Evolutionary conservation across 2,888 invertebrate species (phyloP).

Genomic region (Rugalucina vietnamica): DNA sequence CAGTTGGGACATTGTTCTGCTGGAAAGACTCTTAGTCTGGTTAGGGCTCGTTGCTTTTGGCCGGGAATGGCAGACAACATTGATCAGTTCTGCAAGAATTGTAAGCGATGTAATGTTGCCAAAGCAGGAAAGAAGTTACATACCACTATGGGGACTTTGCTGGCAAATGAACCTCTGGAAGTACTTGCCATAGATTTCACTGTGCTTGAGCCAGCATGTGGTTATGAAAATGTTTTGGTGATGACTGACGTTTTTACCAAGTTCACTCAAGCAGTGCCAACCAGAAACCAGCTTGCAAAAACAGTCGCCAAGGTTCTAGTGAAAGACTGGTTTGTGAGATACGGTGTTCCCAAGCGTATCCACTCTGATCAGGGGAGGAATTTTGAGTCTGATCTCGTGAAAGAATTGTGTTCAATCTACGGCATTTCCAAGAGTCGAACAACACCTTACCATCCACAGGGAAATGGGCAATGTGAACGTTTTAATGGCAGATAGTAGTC

Average conservation of each 20-base stretch:
- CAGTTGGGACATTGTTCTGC: neutral
- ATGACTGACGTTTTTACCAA: neutral
- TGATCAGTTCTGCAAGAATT: neutral
- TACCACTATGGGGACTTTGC: neutral
- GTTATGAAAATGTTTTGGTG: conserved; percentile 7
- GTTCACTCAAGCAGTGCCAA: neutral
- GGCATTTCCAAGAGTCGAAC: conserved; percentile 57
- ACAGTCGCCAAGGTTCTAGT: neutral
- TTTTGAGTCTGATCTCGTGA: conserved; percentile 49
- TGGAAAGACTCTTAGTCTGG: neutral
- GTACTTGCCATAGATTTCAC: conserved; percentile 2
- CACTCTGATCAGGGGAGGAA: conserved; percentile 57
- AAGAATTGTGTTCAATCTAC: conserved; percentile 44
- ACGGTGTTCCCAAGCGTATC: conserved; percentile 35
- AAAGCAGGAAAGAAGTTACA: neutral
- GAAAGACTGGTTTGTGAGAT: conserved; percentile 11
- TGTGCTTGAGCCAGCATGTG: neutral
- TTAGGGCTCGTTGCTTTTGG: neutral
- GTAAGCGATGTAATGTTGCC: neutral
- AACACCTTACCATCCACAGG: conserved; percentile 58
- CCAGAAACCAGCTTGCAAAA: neutral
- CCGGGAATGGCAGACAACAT: neutral
- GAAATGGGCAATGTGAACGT: conserved; percentile 63
- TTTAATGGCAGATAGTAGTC: too few relatives aligned
- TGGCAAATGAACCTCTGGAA: conserved; percentile 4